Conservation (phyloP, 2,888 invertebrate species). For the Leucania comma region DNA sequence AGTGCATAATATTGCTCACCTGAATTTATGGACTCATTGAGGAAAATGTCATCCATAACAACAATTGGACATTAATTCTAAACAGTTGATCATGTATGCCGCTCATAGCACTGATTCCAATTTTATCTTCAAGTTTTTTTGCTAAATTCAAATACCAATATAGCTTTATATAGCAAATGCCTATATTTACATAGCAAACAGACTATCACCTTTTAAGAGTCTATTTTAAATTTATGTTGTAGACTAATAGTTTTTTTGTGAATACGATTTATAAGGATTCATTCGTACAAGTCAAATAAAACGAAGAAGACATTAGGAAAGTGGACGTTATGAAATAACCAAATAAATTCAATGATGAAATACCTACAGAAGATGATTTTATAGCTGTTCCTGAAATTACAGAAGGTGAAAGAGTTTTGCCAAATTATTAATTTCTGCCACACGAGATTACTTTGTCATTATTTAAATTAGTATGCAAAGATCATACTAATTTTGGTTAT, state of each 20-base stretch:
- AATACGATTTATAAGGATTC: neutral
- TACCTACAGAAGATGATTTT: neutral
- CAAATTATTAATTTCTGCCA: conserved; percentile 6
- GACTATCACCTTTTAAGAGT: neutral
- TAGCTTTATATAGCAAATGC: conserved; percentile 3
- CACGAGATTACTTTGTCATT: neutral
- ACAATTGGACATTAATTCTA: conserved; percentile 45
- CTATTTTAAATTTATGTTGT: neutral
- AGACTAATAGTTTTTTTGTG: neutral
- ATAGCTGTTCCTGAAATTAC: neutral
- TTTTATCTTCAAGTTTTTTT: conserved; percentile 8
- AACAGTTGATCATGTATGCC: conserved; percentile 11
- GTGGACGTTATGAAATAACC: neutral
- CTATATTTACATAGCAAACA: conserved; percentile 25
- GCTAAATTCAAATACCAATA: neutral
- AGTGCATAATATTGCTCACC: neutral
- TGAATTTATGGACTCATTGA: conserved; percentile 25
- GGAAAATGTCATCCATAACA: conserved; percentile 41
- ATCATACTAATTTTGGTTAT: neutral
- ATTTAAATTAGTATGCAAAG: neutral
- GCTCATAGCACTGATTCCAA: conserved; percentile 1
- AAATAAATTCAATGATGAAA: neutral
- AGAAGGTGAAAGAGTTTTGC: neutral
- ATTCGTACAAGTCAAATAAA: neutral
- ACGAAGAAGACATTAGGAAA: neutral